Conservation (phyloP, 2,797 vertebrate species). For the Monodelphis domestica region DNA sequence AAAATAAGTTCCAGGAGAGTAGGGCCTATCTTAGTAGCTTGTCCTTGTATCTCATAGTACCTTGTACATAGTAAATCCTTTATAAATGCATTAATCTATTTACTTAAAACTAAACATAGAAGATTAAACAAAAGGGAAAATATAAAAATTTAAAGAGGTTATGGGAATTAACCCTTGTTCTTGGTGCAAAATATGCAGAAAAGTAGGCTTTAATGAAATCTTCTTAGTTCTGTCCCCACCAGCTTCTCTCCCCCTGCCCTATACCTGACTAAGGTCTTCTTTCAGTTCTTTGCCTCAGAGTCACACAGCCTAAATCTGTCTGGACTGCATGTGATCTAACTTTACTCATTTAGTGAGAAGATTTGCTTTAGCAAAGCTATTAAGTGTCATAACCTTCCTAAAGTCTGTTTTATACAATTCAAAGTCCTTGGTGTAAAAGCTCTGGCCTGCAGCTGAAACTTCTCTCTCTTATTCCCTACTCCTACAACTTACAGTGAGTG, state of each 20-base stretch:
- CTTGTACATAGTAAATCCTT: neutral
- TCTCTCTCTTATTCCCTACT: neutral
- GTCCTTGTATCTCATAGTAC: constrained; percentile 11
- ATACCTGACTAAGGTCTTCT: neutral
- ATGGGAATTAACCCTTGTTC: no score
- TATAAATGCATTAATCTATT: neutral
- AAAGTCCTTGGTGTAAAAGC: neutral
- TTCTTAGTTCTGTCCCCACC: neutral
- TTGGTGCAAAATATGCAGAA: neutral
- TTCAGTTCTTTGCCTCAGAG: neutral
- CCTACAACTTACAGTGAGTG: neutral
- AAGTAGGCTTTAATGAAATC: neutral
- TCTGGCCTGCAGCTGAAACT: neutral
- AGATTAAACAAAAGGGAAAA: neutral
- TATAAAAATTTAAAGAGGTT: neutral
- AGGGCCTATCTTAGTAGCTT: no score
- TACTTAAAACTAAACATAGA: neutral
- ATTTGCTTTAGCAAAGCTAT: neutral
- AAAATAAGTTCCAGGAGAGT: no score
- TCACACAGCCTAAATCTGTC: neutral
- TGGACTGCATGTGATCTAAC: neutral
- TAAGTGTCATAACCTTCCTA: neutral
- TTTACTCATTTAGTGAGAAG: neutral
- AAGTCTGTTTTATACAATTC: neutral
- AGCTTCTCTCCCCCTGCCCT: neutral